These are phyloP conservation scores for Galeruca laticollis DNA, from an alignment of 2,888 invertebrate genomes.

Conservation along the genomic window DNA sequence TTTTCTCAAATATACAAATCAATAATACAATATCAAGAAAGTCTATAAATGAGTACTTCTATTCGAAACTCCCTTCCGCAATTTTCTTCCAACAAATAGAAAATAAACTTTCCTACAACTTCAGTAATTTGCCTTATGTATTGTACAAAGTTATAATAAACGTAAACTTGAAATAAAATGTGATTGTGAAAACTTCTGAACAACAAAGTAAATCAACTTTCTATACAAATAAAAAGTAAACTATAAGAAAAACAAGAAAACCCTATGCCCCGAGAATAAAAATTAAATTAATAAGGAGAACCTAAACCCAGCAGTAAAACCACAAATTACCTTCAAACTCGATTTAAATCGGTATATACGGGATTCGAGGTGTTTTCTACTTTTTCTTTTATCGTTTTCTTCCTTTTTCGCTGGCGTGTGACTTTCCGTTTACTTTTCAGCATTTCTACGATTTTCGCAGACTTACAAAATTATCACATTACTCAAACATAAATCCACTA, in stretches of 20 bases:
- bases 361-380: neutral
- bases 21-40: no score
- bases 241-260: neutral
- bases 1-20: no score
- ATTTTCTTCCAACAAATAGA: neutral
- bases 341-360: constrained; percentile 3
- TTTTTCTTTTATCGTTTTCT: neutral
- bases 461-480: constrained; percentile 23
- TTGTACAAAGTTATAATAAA: neutral
- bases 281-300: constrained; percentile 1
- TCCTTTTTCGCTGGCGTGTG: constrained; percentile 18
- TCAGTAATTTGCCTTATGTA: constrained; percentile 2
- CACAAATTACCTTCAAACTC: constrained; percentile 17
- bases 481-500: neutral
- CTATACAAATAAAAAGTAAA: neutral
- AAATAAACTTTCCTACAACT: constrained; percentile 1
- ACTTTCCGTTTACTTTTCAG: constrained; percentile 32
- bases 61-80: neutral
- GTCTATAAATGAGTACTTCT: neutral
- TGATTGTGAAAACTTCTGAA: neutral
- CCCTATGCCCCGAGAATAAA: neutral
- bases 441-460: constrained; percentile 27
- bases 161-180: constrained; percentile 6
- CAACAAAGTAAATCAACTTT: constrained; percentile 3
- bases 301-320: neutral